A percentile compares a stretch with the other conserved stretches of the same genome.
These are phyloP conservation scores for Trachemys scripta DNA, from an alignment of 2,113 vertebrate species.

Conservation along the genomic window DNA sequence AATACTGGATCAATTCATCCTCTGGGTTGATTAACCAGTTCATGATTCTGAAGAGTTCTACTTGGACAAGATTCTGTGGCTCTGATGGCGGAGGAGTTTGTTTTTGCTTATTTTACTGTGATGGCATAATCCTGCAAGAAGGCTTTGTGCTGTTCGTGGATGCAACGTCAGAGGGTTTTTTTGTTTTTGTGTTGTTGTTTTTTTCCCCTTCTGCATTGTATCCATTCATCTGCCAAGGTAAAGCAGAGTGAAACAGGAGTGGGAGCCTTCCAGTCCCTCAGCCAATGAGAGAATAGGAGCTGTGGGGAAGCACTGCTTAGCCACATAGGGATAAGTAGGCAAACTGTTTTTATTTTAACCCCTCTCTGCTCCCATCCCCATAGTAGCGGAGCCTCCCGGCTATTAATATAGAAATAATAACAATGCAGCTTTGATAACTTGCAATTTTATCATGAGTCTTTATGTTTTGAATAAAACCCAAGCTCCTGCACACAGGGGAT, in stretches of 20 bases:
- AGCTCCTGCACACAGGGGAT: background rate
- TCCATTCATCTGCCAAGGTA: background rate
- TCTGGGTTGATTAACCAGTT: background rate
- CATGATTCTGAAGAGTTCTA: background rate
- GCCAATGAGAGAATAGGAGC: background rate
- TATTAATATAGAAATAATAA: background rate
- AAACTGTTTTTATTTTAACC: background rate
- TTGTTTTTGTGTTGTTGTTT: too few species aligned
- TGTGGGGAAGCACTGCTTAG: background rate
- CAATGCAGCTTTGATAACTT: background rate
- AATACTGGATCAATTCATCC: background rate
- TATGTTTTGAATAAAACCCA: background rate
- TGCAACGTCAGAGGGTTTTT: background rate
- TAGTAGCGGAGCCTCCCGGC: background rate
- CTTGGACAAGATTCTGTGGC: too few species aligned
- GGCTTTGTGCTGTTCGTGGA: background rate
- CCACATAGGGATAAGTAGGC: background rate
- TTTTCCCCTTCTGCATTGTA: background rate
- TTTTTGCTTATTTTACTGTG: too few species aligned
- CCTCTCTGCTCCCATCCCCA: background rate
- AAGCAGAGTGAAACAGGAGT: background rate
- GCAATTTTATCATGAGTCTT: background rate
- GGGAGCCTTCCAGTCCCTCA: background rate
- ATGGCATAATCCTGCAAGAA: background rate
- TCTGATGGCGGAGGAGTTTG: too few species aligned